phyloP scores from a whole-genome alignment of 2,113 vertebrate species.

The Ardeotis arabs region DNA sequence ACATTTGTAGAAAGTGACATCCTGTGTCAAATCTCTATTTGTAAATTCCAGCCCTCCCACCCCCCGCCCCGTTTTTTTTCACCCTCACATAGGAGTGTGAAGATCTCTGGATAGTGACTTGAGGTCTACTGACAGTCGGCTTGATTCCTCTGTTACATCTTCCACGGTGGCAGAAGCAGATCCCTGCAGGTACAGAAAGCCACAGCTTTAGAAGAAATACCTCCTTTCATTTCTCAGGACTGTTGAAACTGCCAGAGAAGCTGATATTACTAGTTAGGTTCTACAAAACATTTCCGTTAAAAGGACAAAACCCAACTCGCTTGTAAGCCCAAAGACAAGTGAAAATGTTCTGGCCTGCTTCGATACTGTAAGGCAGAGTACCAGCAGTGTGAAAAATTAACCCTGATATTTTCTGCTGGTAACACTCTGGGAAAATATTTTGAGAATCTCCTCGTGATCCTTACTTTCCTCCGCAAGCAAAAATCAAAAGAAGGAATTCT shows the following conservation, averaged over 20 bases:
- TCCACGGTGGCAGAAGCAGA: neutral
- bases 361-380: neutral
- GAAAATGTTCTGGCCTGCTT: neutral
- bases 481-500: slow-evolving; percentile 29
- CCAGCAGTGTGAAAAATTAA: neutral
- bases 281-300: neutral
- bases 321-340: neutral
- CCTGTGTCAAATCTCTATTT: neutral
- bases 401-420: neutral
- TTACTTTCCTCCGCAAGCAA: neutral
- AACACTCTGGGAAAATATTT: neutral
- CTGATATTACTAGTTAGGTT: neutral
- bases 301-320: neutral
- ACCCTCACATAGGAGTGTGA: neutral
- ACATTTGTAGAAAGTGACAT: neutral
- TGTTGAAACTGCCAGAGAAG: neutral
- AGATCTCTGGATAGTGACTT: neutral
- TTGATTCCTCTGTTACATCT: neutral
- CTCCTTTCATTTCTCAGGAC: neutral
- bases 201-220: neutral
- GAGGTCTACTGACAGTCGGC: neutral
- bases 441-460: neutral
- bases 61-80: accelerated
- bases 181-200: neutral
- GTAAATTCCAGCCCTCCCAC: neutral